Evolutionary conservation across 2,113 vertebrate species (phyloP), one percentile per base, ranked within the genome.

Genomic region (Pholis gunnellus): DNA sequence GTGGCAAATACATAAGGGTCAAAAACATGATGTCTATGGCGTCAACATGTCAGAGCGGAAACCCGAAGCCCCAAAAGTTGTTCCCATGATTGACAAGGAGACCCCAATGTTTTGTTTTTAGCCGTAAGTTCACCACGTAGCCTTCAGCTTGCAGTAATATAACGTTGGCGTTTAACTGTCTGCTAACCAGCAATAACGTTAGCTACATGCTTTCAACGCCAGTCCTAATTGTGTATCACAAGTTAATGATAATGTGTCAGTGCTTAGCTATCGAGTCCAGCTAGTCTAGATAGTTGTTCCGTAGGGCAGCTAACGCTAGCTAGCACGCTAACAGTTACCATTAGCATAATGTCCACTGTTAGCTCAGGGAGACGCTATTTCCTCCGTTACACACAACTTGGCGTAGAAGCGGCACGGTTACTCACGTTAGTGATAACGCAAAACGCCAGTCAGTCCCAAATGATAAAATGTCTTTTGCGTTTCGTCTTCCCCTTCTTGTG

Each of bases 71-170:
- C 25, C 2, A 2, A 36, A 69, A 82, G 10, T 63, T 78, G 31
- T 20, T 11, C 61, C 3, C 18, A 10, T 63, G 64, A 76, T 46
- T 18, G 13, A 74, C 40, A 44, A n/a, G 48, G 2, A 34, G 34
- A 79, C 1, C 72, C 11, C 69, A 50, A 6, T 87, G 85, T 84
- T 86, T 90, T 87, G 86, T 87, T 90, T 88, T 86, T 85, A 88
- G 81, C 87, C 5, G 25, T 2, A 34, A 57, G n/a, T 59, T 48
- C 17, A 63, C 66, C 34, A 81, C 46, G 14, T 17, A 38, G 59
- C 36, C 42, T 52, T 6, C 18, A n/a, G 7, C 27, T 27, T 9
- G 31, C 7, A 25, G 1, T 3, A 8, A 34, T 2, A 44, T 11
- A 48, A 34, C 11, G 27, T 44, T 31, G 20, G 5, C 46, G 1